phyloP scores from a whole-genome alignment of 2,113 vertebrate genomes.

The Zosterops pallidus region DNA sequence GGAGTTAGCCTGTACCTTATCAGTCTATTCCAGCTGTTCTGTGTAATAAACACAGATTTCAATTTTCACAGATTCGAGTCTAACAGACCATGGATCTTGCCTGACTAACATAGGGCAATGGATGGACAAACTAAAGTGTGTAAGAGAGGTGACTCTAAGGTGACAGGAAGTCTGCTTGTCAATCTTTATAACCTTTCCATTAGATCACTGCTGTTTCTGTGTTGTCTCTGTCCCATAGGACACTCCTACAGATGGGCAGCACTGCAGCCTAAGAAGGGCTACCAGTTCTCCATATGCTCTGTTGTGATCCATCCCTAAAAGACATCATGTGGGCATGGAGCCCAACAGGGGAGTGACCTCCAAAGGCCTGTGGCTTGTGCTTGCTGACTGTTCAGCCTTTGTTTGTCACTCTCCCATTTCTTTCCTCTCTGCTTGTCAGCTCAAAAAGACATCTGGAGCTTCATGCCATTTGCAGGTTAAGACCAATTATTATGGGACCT shows the following conservation, averaged over 20 bases:
- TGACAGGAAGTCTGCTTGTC: neutral
- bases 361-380: neutral
- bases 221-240: neutral
- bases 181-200: neutral
- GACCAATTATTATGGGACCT: neutral
- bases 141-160: neutral
- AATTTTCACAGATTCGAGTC: neutral
- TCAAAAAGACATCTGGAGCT: neutral
- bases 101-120: neutral
- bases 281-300: neutral
- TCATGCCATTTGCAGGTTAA: neutral
- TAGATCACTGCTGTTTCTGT: neutral
- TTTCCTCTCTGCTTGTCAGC: neutral
- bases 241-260: neutral
- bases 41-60: neutral
- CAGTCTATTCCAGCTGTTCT: neutral
- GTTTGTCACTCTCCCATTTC: neutral
- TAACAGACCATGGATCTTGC: neutral
- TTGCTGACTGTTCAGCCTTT: neutral
- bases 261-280: neutral
- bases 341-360: neutral
- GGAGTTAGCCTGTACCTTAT: neutral
- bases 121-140: neutral
- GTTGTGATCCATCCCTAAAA: neutral
- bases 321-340: neutral